Conservation (phyloP, 2,113 vertebrate species). For the Alethe castanea region DNA sequence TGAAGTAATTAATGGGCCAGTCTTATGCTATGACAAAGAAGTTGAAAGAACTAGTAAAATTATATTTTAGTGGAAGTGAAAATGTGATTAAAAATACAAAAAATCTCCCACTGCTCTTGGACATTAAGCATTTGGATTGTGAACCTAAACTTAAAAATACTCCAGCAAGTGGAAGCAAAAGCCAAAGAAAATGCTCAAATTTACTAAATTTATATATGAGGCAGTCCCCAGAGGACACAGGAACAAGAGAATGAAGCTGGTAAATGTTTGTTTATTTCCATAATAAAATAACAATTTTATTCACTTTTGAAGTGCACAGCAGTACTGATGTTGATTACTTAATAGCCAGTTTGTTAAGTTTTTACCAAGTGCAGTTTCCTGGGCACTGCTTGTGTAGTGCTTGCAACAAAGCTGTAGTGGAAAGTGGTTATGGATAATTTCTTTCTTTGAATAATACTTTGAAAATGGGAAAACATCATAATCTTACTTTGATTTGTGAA, state of each 20-base stretch:
- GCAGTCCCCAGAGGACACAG: neutral
- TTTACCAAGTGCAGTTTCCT: neutral
- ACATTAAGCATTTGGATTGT: neutral
- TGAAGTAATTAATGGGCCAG: neutral
- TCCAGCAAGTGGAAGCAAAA: neutral
- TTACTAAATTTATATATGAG: neutral
- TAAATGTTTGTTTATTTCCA: constrained; percentile 9
- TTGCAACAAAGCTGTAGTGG: neutral
- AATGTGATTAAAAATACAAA: neutral
- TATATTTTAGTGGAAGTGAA: neutral
- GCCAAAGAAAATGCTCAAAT: neutral
- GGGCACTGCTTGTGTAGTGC: neutral
- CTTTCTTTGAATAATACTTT: neutral
- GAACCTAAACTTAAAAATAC: neutral
- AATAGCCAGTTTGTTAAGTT: neutral
- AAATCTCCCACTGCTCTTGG: neutral
- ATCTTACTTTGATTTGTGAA: neutral
- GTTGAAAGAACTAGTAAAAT: neutral
- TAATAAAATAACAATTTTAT: neutral
- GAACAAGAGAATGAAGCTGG: neutral
- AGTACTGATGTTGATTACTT: neutral
- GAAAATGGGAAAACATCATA: neutral
- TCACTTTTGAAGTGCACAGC: neutral
- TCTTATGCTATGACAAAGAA: neutral
- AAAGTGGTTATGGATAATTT: neutral